These are phyloP conservation scores for Microplitis manilae DNA, from an alignment of 2,888 invertebrate species.

Conservation along the genomic window DNA sequence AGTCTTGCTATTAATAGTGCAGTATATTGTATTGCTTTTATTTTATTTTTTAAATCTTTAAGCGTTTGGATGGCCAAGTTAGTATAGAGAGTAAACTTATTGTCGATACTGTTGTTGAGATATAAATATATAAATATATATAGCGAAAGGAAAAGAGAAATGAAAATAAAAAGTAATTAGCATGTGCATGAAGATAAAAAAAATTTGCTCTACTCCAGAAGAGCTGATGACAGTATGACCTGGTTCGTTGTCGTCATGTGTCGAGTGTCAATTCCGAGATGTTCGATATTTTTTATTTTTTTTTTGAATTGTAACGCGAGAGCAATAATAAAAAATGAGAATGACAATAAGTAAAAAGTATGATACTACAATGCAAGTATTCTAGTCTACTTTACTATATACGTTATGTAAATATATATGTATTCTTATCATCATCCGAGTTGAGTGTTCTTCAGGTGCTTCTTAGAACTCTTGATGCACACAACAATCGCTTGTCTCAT, in stretches of 20 bases:
- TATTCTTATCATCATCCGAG: neutral
- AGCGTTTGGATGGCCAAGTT: neutral
- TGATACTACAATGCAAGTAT: neutral
- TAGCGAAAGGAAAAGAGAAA: neutral
- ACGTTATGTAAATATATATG: neutral
- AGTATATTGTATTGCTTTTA: neutral
- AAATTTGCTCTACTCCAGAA: neutral
- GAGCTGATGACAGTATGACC: neutral
- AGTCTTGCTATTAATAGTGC: neutral
- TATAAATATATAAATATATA: neutral
- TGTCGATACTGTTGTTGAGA: neutral
- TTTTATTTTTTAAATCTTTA: too few species aligned
- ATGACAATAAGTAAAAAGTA: neutral
- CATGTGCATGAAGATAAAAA: neutral
- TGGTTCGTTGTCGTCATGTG: neutral
- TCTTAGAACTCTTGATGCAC: slow-evolving; percentile 16
- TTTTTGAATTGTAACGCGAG: neutral
- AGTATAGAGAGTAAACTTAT: neutral
- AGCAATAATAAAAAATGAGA: too few species aligned
- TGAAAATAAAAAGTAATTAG: neutral
- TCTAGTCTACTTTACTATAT: neutral
- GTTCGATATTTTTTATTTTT: neutral
- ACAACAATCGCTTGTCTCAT: slow-evolving; percentile 21
- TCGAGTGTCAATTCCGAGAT: neutral
- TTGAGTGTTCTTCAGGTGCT: slow-evolving; percentile 28